Evolutionary conservation across 2,888 invertebrate species (phyloP).

Genomic region (Phyto melanocephala): DNA sequence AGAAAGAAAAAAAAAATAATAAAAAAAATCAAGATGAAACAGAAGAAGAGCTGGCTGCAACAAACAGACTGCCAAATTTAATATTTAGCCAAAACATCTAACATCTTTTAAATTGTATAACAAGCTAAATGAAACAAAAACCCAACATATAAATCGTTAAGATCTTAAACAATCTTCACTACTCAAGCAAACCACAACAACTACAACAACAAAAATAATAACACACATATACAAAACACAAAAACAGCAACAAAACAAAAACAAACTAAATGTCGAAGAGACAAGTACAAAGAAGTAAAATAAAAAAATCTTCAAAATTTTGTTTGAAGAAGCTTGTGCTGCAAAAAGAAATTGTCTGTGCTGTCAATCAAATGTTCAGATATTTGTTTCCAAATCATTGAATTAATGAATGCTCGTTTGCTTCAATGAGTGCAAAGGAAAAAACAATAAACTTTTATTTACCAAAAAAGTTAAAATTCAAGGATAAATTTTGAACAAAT

Average conservation of each 20-base stretch:
- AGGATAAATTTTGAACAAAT: too few species aligned
- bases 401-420: conserved; percentile 72
- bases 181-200: conserved; percentile 44
- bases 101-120: conserved; percentile 56
- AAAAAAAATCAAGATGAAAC: too few species aligned
- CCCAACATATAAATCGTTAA: conserved; percentile 45
- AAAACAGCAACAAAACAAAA: background rate
- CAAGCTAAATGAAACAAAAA: conserved; percentile 58
- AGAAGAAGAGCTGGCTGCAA: background rate
- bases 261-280: background rate
- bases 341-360: conserved; percentile 68
- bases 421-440: conserved; percentile 51
- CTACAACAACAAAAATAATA: background rate
- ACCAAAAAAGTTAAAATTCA: too few species aligned
- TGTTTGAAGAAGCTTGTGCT: conserved; percentile 61
- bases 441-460: conserved; percentile 13
- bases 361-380: conserved; percentile 77
- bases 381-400: conserved; percentile 77
- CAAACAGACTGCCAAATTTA: conserved; percentile 52
- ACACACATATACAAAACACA: background rate
- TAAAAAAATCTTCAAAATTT: conserved; percentile 43
- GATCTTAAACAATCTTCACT: conserved; percentile 42
- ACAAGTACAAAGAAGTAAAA: conserved; percentile 24
- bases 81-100: conserved; percentile 41
- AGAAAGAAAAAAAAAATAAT: background rate